Evolutionary conservation across 2,113 vertebrate genomes (phyloP).

Genomic region (Paralichthys olivaceus): DNA sequence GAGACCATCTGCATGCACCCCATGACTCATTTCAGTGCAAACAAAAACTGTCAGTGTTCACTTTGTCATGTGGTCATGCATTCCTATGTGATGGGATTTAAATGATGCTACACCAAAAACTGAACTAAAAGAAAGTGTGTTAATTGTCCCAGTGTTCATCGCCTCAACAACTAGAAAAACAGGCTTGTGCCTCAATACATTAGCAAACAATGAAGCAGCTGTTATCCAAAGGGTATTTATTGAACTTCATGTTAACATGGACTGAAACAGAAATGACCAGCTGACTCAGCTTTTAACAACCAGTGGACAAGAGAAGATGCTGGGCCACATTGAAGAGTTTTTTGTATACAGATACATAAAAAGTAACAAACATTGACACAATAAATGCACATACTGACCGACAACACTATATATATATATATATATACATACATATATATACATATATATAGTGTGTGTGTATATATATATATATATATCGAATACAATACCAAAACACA

Average conservation of each 20-base stretch:
- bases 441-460: too few relatives aligned
- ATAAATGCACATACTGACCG: too few relatives aligned
- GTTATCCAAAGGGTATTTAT: not conserved
- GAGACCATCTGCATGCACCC: not conserved
- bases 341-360: too few relatives aligned
- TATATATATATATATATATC: too few relatives aligned
- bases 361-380: too few relatives aligned
- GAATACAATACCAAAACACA: too few relatives aligned
- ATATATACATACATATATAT: too few relatives aligned
- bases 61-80: not conserved
- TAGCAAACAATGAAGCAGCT: not conserved
- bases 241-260: not conserved
- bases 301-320: not conserved
- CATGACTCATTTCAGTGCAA: constrained; percentile 2
- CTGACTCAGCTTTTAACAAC: not conserved
- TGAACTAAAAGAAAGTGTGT: too few relatives aligned
- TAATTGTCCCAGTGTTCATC: not conserved
- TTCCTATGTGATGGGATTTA: not conserved
- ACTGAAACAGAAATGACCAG: not conserved
- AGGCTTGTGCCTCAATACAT: not conserved
- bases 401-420: too few relatives aligned
- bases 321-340: not conserved
- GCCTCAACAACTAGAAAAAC: not conserved
- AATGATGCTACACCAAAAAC: too few relatives aligned
- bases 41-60: constrained; percentile 1